These are phyloP conservation scores for Phymorhynchus buccinoides DNA, from an alignment of 1,140 invertebrate genomes.

Conservation along the genomic window DNA sequence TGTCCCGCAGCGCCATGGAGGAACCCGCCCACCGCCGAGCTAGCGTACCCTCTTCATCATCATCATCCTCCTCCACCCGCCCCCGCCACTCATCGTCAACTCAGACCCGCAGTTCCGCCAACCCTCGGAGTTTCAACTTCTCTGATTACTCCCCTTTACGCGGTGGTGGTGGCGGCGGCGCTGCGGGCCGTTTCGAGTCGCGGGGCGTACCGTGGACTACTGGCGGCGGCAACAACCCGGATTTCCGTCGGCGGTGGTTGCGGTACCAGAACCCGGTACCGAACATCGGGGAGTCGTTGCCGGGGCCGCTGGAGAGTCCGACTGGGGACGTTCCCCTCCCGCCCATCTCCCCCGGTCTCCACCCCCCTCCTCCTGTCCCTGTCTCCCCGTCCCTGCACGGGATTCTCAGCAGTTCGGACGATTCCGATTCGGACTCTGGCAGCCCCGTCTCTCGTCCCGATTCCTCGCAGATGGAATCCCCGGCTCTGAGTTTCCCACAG, in stretches of 20 bases:
- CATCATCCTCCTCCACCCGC: background rate
- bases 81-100: background rate
- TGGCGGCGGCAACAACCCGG: background rate
- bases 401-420: background rate
- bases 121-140: background rate
- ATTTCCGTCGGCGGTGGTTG: background rate
- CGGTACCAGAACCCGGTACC: background rate
- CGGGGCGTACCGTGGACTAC: background rate
- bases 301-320: background rate
- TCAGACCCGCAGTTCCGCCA: background rate
- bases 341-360: background rate
- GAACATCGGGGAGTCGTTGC: background rate
- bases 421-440: slow-evolving; percentile 1
- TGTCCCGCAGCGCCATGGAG: background rate
- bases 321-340: background rate
- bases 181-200: background rate
- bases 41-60: background rate
- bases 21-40: background rate
- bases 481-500: background rate
- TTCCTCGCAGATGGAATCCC: background rate
- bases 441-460: background rate
- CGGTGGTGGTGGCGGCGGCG: background rate
- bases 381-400: background rate
- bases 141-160: background rate
- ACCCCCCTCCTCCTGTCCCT: background rate